Evolutionary conservation across 2,113 vertebrate genomes (phyloP), one percentile per base, ranked within the genome.

Genomic region (Benitochromis conjunctus): DNA sequence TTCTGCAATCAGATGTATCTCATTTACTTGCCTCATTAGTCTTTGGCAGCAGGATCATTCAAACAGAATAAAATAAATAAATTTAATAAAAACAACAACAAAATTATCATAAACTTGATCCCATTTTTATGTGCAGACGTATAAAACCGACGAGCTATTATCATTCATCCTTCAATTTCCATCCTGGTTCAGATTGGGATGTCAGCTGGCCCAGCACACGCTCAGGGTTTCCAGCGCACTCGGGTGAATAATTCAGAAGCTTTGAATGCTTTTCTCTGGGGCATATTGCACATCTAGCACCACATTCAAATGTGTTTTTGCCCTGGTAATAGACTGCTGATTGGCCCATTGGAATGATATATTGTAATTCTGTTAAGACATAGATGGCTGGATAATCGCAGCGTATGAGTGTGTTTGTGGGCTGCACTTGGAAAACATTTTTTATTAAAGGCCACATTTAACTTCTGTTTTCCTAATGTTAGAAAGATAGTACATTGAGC

Each of bases 301-400:
- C 48, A 74, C 88, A 91, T 92, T 94, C 82, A 92, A 84, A 79
- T 91, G 88, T 76, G 77, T 82, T 9, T n/a, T 62, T 83, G 26
- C 31, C 60, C 81, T 81, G 74, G 86, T 95, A 92, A 94, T 92
- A 92, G 80, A 87, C 82, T 41, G 3, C 82, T 92, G 92, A 94
- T 93, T 88, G 85, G 88, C 84, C 60, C 64, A 86, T 91, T 91
- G 74, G 46, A 87, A 84, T 91, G 89, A 91, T 85, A 85, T 91
- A 92, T 91, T 92, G 80, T 90, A 86, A 94, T 91, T 26, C 78
- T 81, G 83, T 92, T 80, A 82, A 76, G 43, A 66, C 82, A 69
- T 51, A 60, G 64, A 90, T 86, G 88, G 69, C 64, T 83, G 54
- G 51, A 83, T 85, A 84, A 93, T 83, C 78, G 57, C 48, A 66